phyloP scores from a whole-genome alignment of 2,888 invertebrate genomes.

The Rugalucina vietnamica region DNA sequence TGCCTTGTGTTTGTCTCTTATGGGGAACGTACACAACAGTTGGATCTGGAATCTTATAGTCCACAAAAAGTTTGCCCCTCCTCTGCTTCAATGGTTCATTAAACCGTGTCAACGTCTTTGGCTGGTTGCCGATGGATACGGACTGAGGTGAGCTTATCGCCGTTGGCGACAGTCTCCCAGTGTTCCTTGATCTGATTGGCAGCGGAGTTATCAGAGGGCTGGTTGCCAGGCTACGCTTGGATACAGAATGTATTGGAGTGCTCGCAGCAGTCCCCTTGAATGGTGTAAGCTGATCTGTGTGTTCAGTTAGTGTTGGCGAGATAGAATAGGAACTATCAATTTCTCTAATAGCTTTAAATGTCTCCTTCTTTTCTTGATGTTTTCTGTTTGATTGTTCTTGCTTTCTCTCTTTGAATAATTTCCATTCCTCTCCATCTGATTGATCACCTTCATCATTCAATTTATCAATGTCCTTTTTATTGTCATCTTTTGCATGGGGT shows the following conservation, averaged over 20 bases:
- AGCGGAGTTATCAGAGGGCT: background rate
- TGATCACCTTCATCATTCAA: too few relatives aligned
- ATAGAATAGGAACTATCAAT: background rate
- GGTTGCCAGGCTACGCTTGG: background rate
- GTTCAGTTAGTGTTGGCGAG: background rate
- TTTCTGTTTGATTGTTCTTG: background rate
- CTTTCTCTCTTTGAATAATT: background rate
- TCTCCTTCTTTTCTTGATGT: background rate
- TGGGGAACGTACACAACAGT: slow-evolving; percentile 69
- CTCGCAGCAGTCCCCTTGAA: background rate
- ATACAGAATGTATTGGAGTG: background rate
- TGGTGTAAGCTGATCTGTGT: background rate
- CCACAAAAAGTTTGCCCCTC: slow-evolving; percentile 59
- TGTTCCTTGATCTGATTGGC: slow-evolving; percentile 39
- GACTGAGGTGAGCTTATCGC: slow-evolving; percentile 31
- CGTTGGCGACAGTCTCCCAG: slow-evolving; percentile 54
- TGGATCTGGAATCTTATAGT: slow-evolving; percentile 58
- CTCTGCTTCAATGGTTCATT: slow-evolving; percentile 54
- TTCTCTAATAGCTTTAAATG: background rate
- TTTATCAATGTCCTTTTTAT: too few relatives aligned
- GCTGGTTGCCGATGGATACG: slow-evolving; percentile 51
- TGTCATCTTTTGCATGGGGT: too few relatives aligned
- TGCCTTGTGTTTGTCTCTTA: slow-evolving; percentile 57
- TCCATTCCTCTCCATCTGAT: background rate
- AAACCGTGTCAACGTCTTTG: slow-evolving; percentile 50